Percentiles rank a stretch among this genome's conserved stretches.
These are phyloP conservation scores for Rhinichthys klamathensis DNA, from an alignment of 2,113 vertebrate genomes.

Conservation along the genomic window DNA sequence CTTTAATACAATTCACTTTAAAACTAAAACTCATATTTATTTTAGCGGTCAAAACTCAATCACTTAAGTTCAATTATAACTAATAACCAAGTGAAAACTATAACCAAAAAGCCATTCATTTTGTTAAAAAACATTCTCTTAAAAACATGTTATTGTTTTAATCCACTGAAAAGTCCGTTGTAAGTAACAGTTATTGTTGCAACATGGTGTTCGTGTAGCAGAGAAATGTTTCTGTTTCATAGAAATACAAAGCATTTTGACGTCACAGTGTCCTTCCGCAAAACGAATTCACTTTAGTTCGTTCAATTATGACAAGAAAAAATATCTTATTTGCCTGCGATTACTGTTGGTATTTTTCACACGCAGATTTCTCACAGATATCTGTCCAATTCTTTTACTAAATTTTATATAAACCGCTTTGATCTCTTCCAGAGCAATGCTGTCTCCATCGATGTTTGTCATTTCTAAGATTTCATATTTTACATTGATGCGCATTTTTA, in stretches of 20 bases:
- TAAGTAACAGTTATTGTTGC: not conserved
- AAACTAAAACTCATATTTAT: not conserved
- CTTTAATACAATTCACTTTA: not conserved
- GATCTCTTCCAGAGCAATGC: not conserved
- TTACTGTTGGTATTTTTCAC: not conserved
- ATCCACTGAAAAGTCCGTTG: not conserved
- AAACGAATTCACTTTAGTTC: conserved; percentile 1
- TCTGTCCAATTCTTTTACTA: not conserved
- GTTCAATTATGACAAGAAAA: not conserved
- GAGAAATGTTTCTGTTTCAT: not conserved
- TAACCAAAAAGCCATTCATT: not conserved
- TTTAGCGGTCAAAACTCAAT: not conserved
- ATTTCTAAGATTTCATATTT: not conserved
- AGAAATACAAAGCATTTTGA: not conserved
- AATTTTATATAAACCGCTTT: not conserved
- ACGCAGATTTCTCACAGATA: not conserved
- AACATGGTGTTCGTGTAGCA: not conserved
- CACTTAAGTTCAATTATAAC: not conserved
- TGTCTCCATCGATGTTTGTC: not conserved
- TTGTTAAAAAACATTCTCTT: not conserved
- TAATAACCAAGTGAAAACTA: not conserved
- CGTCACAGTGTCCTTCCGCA: not conserved
- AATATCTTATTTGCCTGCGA: not conserved
- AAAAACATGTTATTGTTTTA: not conserved
- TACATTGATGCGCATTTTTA: not conserved